phyloP scores from a whole-genome alignment of 2,888 invertebrate species.

The Dolomedes plantarius region DNA sequence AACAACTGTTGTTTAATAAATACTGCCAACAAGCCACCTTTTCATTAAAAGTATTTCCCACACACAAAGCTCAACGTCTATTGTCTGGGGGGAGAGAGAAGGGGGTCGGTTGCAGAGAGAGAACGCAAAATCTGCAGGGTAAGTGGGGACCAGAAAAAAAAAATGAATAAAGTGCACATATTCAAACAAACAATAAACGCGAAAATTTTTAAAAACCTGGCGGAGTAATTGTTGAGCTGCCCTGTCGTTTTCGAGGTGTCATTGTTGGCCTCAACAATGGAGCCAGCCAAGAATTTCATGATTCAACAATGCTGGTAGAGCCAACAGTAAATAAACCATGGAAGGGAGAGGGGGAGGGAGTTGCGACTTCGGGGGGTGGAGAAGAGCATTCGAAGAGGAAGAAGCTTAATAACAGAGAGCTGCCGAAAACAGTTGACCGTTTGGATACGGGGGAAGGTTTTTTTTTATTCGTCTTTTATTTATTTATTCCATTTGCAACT shows the following conservation, averaged over 20 bases:
- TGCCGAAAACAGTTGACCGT: constrained; percentile 68
- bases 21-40: constrained; percentile 41
- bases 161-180: constrained; percentile 30
- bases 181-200: constrained; percentile 59
- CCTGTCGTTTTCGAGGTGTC: constrained; percentile 53
- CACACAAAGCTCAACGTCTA: constrained; percentile 10
- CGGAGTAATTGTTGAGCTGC: constrained; percentile 49
- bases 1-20: constrained; percentile 70
- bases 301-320: constrained; percentile 42
- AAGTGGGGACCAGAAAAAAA: neutral
- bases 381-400: neutral
- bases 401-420: constrained; percentile 58
- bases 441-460: constrained; percentile 35
- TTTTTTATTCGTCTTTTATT: constrained; percentile 12
- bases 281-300: constrained; percentile 53
- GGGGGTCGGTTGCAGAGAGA: neutral
- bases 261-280: constrained; percentile 55
- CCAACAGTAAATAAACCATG: constrained; percentile 54
- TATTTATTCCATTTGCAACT: constrained; percentile 32
- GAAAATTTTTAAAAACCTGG: constrained; percentile 52
- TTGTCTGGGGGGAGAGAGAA: neutral
- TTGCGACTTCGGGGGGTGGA: neutral
- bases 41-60: constrained; percentile 31
- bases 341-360: constrained; percentile 12
- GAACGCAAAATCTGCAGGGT: neutral